Evolutionary conservation across 2,888 invertebrate genomes (phyloP).

Genomic region (Argyra leucocephala): DNA sequence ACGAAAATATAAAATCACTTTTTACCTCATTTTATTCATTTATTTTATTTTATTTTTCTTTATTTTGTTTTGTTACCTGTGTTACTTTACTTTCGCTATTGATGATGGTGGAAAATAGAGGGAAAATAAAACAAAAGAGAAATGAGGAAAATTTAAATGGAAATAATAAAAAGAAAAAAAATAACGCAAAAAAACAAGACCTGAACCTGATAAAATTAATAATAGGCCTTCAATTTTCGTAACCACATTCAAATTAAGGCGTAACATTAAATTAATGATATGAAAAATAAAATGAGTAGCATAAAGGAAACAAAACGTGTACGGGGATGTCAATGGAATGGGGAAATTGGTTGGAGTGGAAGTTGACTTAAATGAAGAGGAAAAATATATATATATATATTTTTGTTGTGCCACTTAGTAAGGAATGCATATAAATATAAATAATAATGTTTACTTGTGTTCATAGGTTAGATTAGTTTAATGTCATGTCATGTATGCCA

Average conservation of each 20-base stretch:
- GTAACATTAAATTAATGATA: constrained; percentile 3
- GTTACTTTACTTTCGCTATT: constrained; percentile 18
- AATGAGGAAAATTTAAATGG: neutral
- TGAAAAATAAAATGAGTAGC: neutral
- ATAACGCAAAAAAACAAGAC: neutral
- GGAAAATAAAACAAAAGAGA: neutral
- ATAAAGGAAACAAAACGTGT: neutral
- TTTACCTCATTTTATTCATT: constrained; percentile 9
- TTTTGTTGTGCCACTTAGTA: too few relatives aligned
- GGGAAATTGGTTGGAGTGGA: neutral
- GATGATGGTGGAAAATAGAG: neutral
- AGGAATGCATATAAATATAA: too few relatives aligned
- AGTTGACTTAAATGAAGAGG: too few relatives aligned
- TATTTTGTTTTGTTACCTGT: constrained; percentile 19
- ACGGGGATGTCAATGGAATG: neutral
- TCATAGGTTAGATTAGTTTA: too few relatives aligned
- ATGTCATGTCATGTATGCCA: too few relatives aligned
- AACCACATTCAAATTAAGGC: constrained; percentile 3
- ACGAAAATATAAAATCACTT: constrained; percentile 8
- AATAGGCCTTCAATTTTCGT: neutral
- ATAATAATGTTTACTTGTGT: too few relatives aligned
- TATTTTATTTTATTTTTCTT: neutral
- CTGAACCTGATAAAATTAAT: constrained; percentile 1
- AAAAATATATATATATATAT: too few relatives aligned
- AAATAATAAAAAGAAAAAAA: too few relatives aligned